phyloP scores from a whole-genome alignment of 1,140 invertebrate genomes.

The Meloidogyne hapla region DNA sequence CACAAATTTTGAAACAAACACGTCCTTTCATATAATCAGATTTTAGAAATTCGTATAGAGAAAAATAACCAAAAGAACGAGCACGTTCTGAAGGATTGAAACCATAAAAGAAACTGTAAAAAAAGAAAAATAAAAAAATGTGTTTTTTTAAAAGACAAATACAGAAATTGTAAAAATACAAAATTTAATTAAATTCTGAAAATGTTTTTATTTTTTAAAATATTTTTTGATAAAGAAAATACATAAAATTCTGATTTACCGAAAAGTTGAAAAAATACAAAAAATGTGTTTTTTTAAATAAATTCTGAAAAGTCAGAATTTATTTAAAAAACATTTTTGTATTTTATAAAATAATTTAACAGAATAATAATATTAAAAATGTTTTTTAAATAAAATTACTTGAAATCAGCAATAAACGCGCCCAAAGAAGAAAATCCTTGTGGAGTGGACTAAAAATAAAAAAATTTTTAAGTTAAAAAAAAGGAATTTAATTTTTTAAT shows the following conservation, averaged over 20 bases:
- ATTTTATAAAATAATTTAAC: too few species aligned
- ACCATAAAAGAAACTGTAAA: slow-evolving; percentile 13
- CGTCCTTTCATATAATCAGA: slow-evolving; percentile 23
- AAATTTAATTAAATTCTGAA: too few species aligned
- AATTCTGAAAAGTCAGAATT: neutral
- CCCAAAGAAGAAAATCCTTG: neutral
- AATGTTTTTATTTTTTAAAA: too few species aligned
- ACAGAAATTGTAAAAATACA: too few species aligned
- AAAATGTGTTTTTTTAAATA: too few species aligned
- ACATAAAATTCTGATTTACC: too few species aligned
- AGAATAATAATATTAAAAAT: slow-evolving; percentile 1
- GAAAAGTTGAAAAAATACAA: too few species aligned
- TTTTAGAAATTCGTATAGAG: slow-evolving; percentile 7
- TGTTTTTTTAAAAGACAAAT: too few species aligned
- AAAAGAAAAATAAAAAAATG: too few species aligned
- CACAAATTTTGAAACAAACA: neutral
- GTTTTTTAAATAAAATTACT: slow-evolving; percentile 10
- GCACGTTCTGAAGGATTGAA: slow-evolving; percentile 14
- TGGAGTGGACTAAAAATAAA: slow-evolving; percentile 13
- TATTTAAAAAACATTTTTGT: too few species aligned
- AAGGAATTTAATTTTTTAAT: too few species aligned
- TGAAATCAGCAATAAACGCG: neutral
- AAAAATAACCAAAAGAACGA: slow-evolving; percentile 12
- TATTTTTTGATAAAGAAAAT: too few species aligned
- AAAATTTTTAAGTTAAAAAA: neutral